Percentiles rank a stretch among this genome's conserved stretches.
These are phyloP conservation scores for Platycheirus albimanus DNA, from an alignment of 2,888 invertebrate genomes.

Conservation along the genomic window DNA sequence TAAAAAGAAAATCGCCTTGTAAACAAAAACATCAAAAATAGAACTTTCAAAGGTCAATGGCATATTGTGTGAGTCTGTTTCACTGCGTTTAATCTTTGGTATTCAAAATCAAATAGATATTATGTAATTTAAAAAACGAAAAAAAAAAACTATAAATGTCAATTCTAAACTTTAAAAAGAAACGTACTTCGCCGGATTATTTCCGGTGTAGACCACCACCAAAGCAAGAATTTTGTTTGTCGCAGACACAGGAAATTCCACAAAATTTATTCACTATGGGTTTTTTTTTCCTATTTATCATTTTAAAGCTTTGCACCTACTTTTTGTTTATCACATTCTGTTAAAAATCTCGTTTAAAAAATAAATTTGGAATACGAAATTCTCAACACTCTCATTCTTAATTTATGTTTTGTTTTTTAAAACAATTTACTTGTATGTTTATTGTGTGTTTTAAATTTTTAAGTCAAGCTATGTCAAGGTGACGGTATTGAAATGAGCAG, in stretches of 20 bases:
- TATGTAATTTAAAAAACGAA: neutral
- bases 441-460: slow-evolving; percentile 29
- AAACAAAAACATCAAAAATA: slow-evolving; percentile 25
- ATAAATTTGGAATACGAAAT: neutral
- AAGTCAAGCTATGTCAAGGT: slow-evolving; percentile 69
- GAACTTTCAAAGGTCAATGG: slow-evolving; percentile 32
- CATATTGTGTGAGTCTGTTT: slow-evolving; percentile 6
- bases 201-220: slow-evolving; percentile 36
- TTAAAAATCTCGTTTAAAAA: no score
- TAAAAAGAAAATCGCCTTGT: slow-evolving; percentile 13
- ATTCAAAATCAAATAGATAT: slow-evolving; percentile 1
- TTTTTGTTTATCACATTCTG: neutral
- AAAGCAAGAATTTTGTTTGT: slow-evolving; percentile 22
- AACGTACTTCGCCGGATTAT: slow-evolving; percentile 29
- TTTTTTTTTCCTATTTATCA: neutral
- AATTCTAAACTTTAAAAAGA: neutral
- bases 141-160: neutral
- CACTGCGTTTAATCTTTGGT: neutral
- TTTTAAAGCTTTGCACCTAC: neutral
- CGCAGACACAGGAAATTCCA: slow-evolving; percentile 48
- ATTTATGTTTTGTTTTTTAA: slow-evolving; percentile 55
- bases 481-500: slow-evolving; percentile 59
- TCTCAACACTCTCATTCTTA: neutral
- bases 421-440: slow-evolving; percentile 36
- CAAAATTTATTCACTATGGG: slow-evolving; percentile 8